Base-by-base conservation (phyloP, 2,888 invertebrate genomes). In the Aplocera efformata region DNA sequence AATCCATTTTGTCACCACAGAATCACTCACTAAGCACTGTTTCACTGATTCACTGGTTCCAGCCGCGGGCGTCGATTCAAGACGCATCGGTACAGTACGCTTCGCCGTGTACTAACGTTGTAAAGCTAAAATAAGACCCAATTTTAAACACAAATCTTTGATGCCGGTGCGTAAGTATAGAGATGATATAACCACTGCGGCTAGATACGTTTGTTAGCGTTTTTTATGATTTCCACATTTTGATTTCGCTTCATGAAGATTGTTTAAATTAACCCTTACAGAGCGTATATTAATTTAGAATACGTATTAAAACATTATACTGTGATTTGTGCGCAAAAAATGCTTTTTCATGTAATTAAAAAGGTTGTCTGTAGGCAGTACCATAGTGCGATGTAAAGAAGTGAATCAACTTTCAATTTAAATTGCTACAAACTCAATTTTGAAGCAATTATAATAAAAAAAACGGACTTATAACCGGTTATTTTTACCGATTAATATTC, bases 61-160 rank as follows among this genome's bases (percentile, higher is more conserved):
- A 67, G 63, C 57, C 62, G 58, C 54, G 58, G 52, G 63, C 64
- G 80, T 82, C 85, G 83, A 86, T 84, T 66, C 79, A 84, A 86
- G 83, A 86, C 81, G 82, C 88, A 84, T 85, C 77, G 83, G 78
- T 65, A 73, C 77, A 74, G 77, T 74, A 77, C 74, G 68, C 35
- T 51, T 80, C 80, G 86, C 85, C 84, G 88, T 81, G 78, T 77
- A 80, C 81, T 75, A 77, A 72, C 79, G 86, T 79, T 79, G 85
- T 84, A 85, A 85, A 88, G 88, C 88, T 88, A 88, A 88, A 89
- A 88, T 88, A 89, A 88, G 88, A 89, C 86, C 86, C 80, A 89
- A 88, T 85, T 88, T 88, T 88, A 89, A 84, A 88, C 86, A 88
- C 84, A 84, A 85, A 83, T 85, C 84, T 84, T 84, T 77, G 78